phyloP scores from a whole-genome alignment of 2,888 invertebrate genomes.

The Ischnura elegans region DNA sequence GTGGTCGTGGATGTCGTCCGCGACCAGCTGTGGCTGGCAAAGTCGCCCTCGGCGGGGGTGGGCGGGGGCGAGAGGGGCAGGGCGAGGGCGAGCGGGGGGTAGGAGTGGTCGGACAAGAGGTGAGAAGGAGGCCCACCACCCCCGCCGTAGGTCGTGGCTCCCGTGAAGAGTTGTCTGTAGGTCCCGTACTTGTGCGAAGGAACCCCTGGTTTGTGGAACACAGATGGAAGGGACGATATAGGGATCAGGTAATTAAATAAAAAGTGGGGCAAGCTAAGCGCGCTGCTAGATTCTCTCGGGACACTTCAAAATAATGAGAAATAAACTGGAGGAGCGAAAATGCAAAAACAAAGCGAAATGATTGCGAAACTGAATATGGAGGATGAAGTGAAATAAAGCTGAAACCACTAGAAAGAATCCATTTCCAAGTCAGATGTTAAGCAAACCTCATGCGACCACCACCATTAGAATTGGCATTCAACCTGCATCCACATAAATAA shows the following conservation, averaged over 20 bases:
- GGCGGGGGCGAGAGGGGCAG: constrained; percentile 70
- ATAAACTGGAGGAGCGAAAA: not conserved
- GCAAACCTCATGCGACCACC: not conserved
- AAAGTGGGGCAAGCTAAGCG: not conserved
- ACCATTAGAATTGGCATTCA: not conserved
- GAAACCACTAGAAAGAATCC: not conserved
- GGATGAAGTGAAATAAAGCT: not conserved
- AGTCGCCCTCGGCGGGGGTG: constrained; percentile 48
- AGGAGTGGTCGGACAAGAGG: constrained; percentile 36
- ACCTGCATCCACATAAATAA: not conserved
- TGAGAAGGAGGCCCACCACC: constrained; percentile 32
- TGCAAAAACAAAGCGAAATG: not conserved
- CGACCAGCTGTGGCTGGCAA: constrained; percentile 55
- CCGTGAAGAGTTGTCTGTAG: constrained; percentile 77
- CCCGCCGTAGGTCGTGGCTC: constrained; percentile 70
- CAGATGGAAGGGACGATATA: constrained; percentile 27
- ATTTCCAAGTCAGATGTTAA: no score
- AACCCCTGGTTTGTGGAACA: constrained; percentile 75
- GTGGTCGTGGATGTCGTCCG: not conserved
- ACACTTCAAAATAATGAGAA: constrained; percentile 9
- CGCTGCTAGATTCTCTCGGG: not conserved
- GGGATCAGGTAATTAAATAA: not conserved
- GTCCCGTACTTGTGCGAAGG: constrained; percentile 79
- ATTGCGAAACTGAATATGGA: not conserved
- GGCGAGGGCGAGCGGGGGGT: constrained; percentile 74